Percentiles rank a stretch among this genome's conserved stretches.
Conservation (phyloP, 2,888 invertebrate genomes). For the Philereme transversata region DNA sequence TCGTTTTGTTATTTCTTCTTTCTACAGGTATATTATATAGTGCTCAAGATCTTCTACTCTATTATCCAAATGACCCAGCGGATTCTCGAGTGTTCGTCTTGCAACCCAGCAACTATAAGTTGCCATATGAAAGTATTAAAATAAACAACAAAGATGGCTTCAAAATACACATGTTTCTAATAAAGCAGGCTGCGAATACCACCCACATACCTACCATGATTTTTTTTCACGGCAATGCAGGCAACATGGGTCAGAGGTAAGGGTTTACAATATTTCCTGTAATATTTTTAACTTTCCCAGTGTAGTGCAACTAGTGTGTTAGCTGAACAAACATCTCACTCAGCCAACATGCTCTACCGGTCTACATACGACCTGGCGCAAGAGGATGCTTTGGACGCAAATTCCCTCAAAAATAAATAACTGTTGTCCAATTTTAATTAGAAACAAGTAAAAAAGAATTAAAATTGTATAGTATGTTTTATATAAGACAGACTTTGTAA, state of each 20-base stretch:
- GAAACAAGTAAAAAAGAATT: too few relatives aligned
- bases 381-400: too few relatives aligned
- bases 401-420: too few relatives aligned
- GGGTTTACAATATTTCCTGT: constrained; percentile 8
- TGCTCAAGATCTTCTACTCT: constrained; percentile 93
- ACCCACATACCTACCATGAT: constrained; percentile 91
- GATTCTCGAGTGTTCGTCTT: constrained; percentile 95
- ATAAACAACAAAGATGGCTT: constrained; percentile 88
- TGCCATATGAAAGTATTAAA: constrained; percentile 94
- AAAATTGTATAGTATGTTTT: too few relatives aligned
- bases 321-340: too few relatives aligned
- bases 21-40: constrained; percentile 91
- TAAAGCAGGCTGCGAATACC: constrained; percentile 88
- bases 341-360: too few relatives aligned
- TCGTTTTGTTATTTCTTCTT: background rate
- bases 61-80: constrained; percentile 94
- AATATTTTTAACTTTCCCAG: background rate
- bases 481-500: too few relatives aligned
- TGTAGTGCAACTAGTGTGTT: too few relatives aligned
- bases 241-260: constrained; percentile 96
- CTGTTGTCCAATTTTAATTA: too few relatives aligned
- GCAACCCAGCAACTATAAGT: constrained; percentile 92
- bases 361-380: too few relatives aligned
- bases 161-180: constrained; percentile 91
- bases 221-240: constrained; percentile 98